phyloP scores from a whole-genome alignment of 2,113 vertebrate species.

The Pseudorectes ferrugineus region DNA sequence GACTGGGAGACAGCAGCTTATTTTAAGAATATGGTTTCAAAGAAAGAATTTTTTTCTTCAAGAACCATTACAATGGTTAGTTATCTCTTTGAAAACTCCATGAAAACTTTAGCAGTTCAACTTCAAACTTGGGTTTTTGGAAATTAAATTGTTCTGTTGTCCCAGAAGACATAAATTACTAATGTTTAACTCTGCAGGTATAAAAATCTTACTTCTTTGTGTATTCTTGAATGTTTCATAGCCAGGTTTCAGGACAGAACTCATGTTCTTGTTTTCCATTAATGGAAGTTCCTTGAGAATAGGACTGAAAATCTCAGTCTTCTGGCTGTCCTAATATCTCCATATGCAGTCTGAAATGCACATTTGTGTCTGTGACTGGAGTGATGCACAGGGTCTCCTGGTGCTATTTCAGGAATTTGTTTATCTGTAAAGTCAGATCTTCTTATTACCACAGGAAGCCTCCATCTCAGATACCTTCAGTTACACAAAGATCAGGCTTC shows the following conservation, averaged over 20 bases:
- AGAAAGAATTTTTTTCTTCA: not conserved
- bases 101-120: not conserved
- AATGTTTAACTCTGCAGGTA: not conserved
- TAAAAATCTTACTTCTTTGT: not conserved
- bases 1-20: not conserved
- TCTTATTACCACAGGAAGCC: not conserved
- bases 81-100: not conserved
- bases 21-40: not conserved
- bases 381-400: fast-evolving
- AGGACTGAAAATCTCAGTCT: not conserved
- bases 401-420: not conserved
- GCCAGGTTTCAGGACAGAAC: not conserved
- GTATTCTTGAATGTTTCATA: not conserved
- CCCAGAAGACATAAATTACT: not conserved
- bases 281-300: not conserved
- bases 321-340: not conserved
- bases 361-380: not conserved
- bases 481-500: not conserved
- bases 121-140: not conserved
- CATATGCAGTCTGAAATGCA: not conserved
- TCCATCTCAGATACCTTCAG: not conserved
- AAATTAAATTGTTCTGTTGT: not conserved
- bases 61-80: not conserved
- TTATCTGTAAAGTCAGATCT: not conserved
- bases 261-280: not conserved